Conservation (phyloP, 2,888 invertebrate genomes). For the Lycophotia porphyrea region DNA sequence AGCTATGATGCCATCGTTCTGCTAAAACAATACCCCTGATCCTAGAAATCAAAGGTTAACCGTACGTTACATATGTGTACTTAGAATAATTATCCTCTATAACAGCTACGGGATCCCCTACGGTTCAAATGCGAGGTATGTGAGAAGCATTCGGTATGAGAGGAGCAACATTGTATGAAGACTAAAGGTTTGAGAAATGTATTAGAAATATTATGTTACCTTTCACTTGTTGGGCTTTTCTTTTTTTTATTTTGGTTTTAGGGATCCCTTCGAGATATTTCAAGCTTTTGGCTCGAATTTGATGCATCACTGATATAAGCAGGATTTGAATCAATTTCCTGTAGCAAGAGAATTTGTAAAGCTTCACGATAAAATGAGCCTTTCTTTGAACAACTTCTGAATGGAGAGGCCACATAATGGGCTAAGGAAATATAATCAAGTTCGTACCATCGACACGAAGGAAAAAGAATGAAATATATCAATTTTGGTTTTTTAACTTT, state of each 20-base stretch:
- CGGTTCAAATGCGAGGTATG: slow-evolving; percentile 25
- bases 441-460: no score
- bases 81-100: slow-evolving; percentile 35
- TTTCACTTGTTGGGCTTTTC: background rate
- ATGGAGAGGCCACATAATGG: no score
- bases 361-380: background rate
- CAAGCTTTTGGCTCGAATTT: background rate
- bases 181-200: slow-evolving; percentile 1
- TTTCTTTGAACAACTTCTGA: background rate
- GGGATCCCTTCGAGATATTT: background rate
- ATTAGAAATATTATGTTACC: background rate
- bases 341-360: background rate
- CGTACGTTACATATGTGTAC: slow-evolving; percentile 13
- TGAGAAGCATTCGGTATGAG: slow-evolving; percentile 9
- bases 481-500: slow-evolving; percentile 30
- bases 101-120: slow-evolving; percentile 42
- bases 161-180: slow-evolving; percentile 30
- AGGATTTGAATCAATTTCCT: background rate
- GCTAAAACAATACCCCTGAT: slow-evolving; percentile 24
- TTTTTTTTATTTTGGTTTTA: background rate
- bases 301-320: background rate
- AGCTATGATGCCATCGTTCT: background rate
- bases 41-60: slow-evolving; percentile 28
- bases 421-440: no score
- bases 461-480: background rate